These are phyloP conservation scores for Drosophila ezoana DNA, from an alignment of 2,888 invertebrate genomes.

Conservation along the genomic window DNA sequence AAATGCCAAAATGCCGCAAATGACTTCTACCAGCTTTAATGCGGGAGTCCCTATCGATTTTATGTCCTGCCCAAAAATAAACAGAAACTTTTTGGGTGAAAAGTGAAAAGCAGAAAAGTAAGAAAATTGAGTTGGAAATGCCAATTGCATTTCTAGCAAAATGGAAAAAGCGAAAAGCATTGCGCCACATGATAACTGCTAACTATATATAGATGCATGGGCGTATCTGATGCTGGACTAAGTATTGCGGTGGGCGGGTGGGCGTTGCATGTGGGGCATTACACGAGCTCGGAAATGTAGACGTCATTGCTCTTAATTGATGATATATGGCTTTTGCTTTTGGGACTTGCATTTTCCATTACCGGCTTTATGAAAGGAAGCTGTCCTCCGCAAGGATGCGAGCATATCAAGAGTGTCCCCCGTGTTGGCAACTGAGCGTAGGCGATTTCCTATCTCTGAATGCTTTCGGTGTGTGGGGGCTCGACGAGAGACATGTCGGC, in stretches of 20 bases:
- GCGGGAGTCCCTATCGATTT: constrained; percentile 39
- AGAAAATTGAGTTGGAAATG: constrained; percentile 42
- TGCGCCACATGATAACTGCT: neutral
- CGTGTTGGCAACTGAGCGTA: constrained; percentile 1
- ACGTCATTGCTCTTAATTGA: constrained; percentile 53
- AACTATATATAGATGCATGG: too few relatives aligned
- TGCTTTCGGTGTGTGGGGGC: neutral
- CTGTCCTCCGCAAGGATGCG: constrained; percentile 2
- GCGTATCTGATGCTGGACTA: too few relatives aligned
- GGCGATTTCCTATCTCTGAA: neutral
- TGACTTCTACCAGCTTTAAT: constrained; percentile 20
- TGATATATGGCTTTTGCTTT: constrained; percentile 43
- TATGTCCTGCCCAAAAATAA: constrained; percentile 19
- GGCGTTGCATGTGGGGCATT: constrained; percentile 2
- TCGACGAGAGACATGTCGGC: constrained; percentile 19
- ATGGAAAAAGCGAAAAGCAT: neutral
- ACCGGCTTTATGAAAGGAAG: constrained; percentile 14
- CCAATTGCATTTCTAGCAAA: constrained; percentile 35
- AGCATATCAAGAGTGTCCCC: neutral
- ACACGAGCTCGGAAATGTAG: constrained; percentile 19
- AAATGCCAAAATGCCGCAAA: constrained; percentile 5
- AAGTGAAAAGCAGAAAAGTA: constrained; percentile 27
- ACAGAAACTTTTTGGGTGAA: constrained; percentile 12
- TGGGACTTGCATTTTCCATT: constrained; percentile 21
- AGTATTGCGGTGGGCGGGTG: constrained; percentile 1